phyloP scores from a whole-genome alignment of 2,113 vertebrate genomes.

The Podocnemis expansa region DNA sequence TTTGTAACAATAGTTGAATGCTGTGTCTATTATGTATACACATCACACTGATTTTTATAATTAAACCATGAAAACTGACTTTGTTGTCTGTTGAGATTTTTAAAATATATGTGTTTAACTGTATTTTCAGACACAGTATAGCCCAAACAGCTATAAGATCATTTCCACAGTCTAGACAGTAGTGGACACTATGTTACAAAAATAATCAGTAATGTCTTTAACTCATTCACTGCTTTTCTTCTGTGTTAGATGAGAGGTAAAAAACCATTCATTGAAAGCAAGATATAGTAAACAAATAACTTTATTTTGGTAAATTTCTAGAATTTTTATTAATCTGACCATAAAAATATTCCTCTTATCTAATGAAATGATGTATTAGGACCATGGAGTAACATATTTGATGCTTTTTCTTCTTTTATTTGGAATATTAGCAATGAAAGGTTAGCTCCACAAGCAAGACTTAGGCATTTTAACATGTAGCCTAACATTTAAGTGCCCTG shows the following conservation, averaged over 20 bases:
- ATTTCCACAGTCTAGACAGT: neutral
- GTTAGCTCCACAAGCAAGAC: too few species aligned
- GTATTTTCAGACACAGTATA: neutral
- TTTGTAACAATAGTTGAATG: neutral
- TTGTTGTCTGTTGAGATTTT: neutral
- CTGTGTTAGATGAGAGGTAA: neutral
- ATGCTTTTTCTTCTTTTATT: conserved; percentile 34
- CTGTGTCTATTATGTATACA: neutral
- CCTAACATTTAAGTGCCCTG: too few species aligned
- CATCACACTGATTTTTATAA: neutral
- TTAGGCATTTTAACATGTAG: too few species aligned
- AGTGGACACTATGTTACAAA: neutral
- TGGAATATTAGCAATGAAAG: neutral
- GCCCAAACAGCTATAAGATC: neutral
- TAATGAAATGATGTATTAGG: conserved; percentile 6
- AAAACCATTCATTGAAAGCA: neutral
- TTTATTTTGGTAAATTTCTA: neutral
- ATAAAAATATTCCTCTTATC: neutral
- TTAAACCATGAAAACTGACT: neutral
- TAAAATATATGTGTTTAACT: neutral
- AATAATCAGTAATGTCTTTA: neutral
- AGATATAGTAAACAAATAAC: neutral
- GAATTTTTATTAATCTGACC: neutral
- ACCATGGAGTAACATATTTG: neutral
- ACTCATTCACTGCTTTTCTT: neutral